Evolutionary conservation across 2,113 vertebrate species (phyloP).

Genomic region (Tinamus guttatus): DNA sequence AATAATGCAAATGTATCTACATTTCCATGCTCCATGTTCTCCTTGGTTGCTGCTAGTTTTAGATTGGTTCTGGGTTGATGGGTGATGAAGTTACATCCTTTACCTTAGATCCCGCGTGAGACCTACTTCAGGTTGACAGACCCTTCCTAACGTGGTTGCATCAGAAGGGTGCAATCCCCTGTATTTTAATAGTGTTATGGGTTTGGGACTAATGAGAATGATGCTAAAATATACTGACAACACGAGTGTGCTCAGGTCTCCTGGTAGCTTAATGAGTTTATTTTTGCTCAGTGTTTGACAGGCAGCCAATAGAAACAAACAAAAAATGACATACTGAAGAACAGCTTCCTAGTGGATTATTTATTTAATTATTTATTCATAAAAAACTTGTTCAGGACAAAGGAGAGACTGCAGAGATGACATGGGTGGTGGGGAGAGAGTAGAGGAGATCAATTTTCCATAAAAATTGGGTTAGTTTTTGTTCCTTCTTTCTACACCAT

Average conservation of each 20-base stretch:
- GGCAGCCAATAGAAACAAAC: slow-evolving; percentile 22
- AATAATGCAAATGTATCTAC: background rate
- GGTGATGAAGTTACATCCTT: background rate
- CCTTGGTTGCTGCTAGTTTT: background rate
- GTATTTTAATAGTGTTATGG: background rate
- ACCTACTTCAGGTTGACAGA: background rate
- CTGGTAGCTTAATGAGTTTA: slow-evolving; percentile 44
- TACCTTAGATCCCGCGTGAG: background rate
- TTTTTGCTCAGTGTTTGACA: slow-evolving; percentile 49
- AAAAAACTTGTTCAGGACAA: background rate
- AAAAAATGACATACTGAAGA: background rate
- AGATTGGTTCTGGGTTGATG: background rate
- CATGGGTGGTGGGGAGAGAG: background rate
- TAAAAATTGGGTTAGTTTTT: background rate
- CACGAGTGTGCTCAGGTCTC: background rate
- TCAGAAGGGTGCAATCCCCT: background rate
- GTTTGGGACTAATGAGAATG: background rate
- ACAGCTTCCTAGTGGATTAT: background rate
- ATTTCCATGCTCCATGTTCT: background rate
- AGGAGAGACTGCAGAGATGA: background rate
- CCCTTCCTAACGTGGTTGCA: background rate
- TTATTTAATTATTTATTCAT: background rate
- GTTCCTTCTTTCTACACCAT: background rate
- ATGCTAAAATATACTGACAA: slow-evolving; percentile 28
- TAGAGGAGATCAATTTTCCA: background rate